Evolutionary conservation across 2,888 invertebrate genomes (phyloP), one percentile per base, ranked within the genome.

Genomic region (Archaeoteleia sp.): DNA sequence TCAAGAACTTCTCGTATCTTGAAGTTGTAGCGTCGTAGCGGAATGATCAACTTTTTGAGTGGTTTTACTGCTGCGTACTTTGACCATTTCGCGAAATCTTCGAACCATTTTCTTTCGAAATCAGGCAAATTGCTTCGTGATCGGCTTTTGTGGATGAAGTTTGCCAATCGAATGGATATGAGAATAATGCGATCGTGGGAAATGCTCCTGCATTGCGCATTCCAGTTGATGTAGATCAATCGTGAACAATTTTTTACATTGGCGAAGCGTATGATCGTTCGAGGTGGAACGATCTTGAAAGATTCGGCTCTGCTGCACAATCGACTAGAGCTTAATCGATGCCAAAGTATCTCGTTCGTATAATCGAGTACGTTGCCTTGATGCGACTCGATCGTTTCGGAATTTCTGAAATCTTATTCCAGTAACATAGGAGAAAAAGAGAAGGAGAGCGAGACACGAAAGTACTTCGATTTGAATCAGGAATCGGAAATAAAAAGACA

Each of bases 331-430:
- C 42, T 54, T 54, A 54, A 54, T 54, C 53, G 53, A 54, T 42
- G 14, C 40, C 27, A 12, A 37, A 37, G 46, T 57, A 57, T 57
- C 57, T 57, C 40, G 37, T 45, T 57, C 46, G 39, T 25, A 25
- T 46, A 39, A 46, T 39, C 39, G 40, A 27, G 32, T 15, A 39
- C 39, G 45, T 57, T 39, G 23, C 23, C 32, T 48, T 29, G 30
- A 27, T 20, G 49, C 35, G 32, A 45, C 27, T 20, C 35, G 35
- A 53, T 39, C 32, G 53, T 40, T 48, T 37, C 37, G 2, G 29
- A 10, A 10, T 34, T 30, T 14, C 32, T 32, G 27, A 29, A 48
- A 58, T 58, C 42, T 58, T 48, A 39, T 57, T 57, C 40, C 9
- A n/a, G 46, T 40, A 58, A 48, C 40, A 15, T 12, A 40, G 40